Conservation (phyloP, 2,797 vertebrate species). For the Sitta carolinensis region DNA sequence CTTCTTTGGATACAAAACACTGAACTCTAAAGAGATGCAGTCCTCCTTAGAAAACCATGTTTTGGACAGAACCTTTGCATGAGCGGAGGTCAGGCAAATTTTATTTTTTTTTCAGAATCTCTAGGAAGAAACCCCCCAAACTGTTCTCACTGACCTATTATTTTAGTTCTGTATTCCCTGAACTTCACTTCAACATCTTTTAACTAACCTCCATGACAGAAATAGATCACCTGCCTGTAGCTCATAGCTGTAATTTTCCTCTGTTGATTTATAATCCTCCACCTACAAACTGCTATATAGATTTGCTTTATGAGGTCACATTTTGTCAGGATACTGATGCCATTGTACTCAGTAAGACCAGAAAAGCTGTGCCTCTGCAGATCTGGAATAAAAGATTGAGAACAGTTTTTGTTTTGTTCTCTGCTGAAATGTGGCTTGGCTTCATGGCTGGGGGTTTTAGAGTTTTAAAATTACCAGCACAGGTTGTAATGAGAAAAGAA, state of each 20-base stretch:
- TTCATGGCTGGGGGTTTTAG: not conserved
- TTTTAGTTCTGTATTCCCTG: not conserved
- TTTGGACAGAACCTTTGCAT: not conserved
- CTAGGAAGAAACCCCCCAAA: not conserved
- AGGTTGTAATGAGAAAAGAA: not conserved
- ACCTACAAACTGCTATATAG: not conserved
- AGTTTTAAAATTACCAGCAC: not conserved
- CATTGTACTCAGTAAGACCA: not conserved
- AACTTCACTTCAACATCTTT: not conserved
- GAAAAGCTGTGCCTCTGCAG: not conserved
- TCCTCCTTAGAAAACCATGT: not conserved
- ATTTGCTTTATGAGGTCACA: not conserved
- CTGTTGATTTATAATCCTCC: not conserved
- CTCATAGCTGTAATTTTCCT: not conserved
- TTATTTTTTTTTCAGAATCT: not conserved
- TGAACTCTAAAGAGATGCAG: not conserved
- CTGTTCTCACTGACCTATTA: not conserved
- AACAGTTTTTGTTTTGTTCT: not conserved
- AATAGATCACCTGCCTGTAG: not conserved
- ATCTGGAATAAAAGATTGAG: not conserved
- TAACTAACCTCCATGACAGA: not conserved
- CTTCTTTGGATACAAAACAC: not conserved
- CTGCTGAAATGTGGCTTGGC: not conserved
- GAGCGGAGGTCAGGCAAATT: not conserved
- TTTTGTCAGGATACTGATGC: not conserved